Evolutionary conservation across 1,140 invertebrate species (phyloP), one percentile per base, ranked within the genome.

Genomic region (Leptestheria dahalacensis): DNA sequence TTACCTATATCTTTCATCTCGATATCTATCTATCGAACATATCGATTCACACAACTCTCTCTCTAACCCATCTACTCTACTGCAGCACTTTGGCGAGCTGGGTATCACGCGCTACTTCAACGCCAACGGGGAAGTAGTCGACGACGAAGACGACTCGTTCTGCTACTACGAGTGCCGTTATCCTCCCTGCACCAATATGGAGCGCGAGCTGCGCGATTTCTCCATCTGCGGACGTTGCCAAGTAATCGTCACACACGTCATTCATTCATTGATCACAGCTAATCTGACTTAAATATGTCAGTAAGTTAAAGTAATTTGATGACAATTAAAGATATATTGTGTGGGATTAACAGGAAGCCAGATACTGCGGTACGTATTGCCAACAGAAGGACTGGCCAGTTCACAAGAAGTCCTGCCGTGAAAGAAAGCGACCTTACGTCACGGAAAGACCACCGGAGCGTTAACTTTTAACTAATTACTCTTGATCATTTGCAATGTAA

Each of bases 161-260:
- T 68, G 73, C 33, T 78, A 74, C 63, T 78, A 74, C 66, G 78
- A 79, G 65, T 79, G 78, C 63, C 75, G 77, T 62, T 77, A 77
- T 66, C 74, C 75, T 12, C 76, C 78, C 0, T 79, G 78, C 67
- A 76, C 75, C 6, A 74, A 72, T 25, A 76, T 79, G 65, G 78
- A 79, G 64, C 69, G 71, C 62, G 74, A 77, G 61, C 68, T 77
- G 2, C 63, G 75, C 51, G 74, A 79, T 62, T 79, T 78, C 66
- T 76, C 74, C 63, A 79, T 79, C 64, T 79, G 78, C 69, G 76
- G 77, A 3, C 62, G 77, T 53, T 79, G 78, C 65, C 77, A 78
- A 65, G 72, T 70, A 64, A n/a, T n/a, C n/a, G n/a, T n/a, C n/a
- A n/a, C n/a, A n/a, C n/a, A n/a, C n/a, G n/a, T n/a, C n/a, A 58